Evolutionary conservation across 1,140 invertebrate species (phyloP), one percentile per base, ranked within the genome.

Genomic region (Calephelis nemesis): DNA sequence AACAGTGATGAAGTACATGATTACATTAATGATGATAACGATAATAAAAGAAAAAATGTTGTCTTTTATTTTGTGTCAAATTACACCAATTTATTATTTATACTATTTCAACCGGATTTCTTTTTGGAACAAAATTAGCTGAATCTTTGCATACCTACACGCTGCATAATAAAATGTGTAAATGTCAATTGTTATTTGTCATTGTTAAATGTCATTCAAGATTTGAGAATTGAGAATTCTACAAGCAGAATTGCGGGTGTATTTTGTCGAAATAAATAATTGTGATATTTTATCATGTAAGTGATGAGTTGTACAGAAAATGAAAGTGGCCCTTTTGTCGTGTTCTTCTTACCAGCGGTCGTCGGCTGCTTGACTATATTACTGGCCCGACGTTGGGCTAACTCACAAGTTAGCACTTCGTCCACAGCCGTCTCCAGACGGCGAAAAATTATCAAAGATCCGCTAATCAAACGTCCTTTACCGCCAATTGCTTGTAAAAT

Each of bases 291-390:
- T 85, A 82, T 77, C 88, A 92, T 92, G 90, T 91, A 81, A 91
- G 91, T 91, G 88, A 92, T 92, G 91, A 92, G 90, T 91, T 91
- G 90, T 91, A 89, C 84, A 79, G 89, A 92, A 89, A 91, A 91
- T 90, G 91, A 92, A 83, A 90, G 89, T 88, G 86, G 90, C 74
- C 85, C 90, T 84, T 90, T 92, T 88, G 89, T 92, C 84, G 87
- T 91, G 81, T 91, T 91, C 85, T 90, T 92, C 82, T 76, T 92
- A 84, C 89, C 91, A 76, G 90, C 90, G 72, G 82, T 90, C 74
- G 84, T 91, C 76, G 91, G 89, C 77, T 90, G 88, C 75, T 75
- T 92, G 84, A 92, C 89, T 67, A 86, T 92, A 78, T 79, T 92
- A 66, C 73, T 92, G 74, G 89, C 88, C 66, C 83, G 88, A 71